These are phyloP conservation scores for Oreotrochilus melanogaster DNA, from an alignment of 2,113 vertebrate species.

Conservation along the genomic window DNA sequence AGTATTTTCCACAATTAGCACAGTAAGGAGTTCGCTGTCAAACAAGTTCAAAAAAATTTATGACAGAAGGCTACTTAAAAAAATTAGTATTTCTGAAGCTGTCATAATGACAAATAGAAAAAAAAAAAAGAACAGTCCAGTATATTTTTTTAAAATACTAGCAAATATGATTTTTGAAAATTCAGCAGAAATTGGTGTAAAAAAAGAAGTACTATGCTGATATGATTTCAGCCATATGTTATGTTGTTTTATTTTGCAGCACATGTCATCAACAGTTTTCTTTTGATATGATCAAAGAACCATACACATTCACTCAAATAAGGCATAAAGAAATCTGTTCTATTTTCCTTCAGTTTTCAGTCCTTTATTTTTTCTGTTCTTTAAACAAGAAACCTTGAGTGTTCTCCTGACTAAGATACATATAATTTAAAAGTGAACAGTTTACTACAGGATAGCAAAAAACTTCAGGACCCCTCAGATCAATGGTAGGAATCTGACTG, in stretches of 20 bases:
- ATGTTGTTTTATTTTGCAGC: constrained; percentile 65
- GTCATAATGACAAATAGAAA: not conserved
- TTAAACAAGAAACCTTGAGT: not conserved
- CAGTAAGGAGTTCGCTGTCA: not conserved
- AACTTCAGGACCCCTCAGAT: not conserved
- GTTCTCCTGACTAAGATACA: not conserved
- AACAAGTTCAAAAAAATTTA: not conserved
- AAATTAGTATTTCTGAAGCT: not conserved
- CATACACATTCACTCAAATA: constrained; percentile 59
- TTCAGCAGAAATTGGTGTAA: not conserved
- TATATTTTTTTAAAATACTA: constrained; percentile 51
- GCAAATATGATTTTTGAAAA: constrained; percentile 10
- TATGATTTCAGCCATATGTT: constrained; percentile 63
- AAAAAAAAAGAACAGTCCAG: not conserved
- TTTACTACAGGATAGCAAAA: not conserved
- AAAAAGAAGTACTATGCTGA: constrained; percentile 12
- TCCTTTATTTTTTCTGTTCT: constrained; percentile 6
- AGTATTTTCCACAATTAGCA: not conserved
- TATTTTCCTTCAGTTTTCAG: constrained; percentile 30
- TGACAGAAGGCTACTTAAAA: not conserved
- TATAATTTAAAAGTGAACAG: constrained; percentile 40
- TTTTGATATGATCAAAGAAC: constrained; percentile 64
- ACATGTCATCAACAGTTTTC: constrained; percentile 64
- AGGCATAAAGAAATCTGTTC: constrained; percentile 70
- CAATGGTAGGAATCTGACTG: not conserved